A percentile compares a stretch with the other conserved stretches of the same genome.
Evolutionary conservation across 2,888 invertebrate species (phyloP).

Genomic region (Xanthorhoe designata): DNA sequence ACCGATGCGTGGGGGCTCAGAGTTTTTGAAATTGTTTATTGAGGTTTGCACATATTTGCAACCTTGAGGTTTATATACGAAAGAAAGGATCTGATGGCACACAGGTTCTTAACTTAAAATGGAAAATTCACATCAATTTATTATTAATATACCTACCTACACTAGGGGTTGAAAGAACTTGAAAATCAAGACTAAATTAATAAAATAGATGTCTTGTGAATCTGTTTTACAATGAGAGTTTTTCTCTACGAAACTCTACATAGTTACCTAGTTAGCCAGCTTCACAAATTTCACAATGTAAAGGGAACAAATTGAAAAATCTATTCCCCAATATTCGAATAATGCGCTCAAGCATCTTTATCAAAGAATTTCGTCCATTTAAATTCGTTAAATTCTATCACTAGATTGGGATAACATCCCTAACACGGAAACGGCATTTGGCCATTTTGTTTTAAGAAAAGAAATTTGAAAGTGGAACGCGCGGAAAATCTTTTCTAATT

Average conservation of each 20-base stretch:
- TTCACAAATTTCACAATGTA: slow-evolving; percentile 47
- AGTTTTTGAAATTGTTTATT: slow-evolving; percentile 46
- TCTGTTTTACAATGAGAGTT: no score
- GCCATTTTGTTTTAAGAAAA: slow-evolving; percentile 43
- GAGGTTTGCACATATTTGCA: slow-evolving; percentile 18
- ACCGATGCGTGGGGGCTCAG: slow-evolving; percentile 60
- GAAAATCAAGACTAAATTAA: no score
- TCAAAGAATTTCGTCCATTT: slow-evolving; percentile 75
- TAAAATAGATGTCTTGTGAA: no score
- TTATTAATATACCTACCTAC: no score
- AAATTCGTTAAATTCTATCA: slow-evolving; percentile 64
- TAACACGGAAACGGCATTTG: slow-evolving; percentile 38
- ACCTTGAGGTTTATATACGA: slow-evolving; percentile 10
- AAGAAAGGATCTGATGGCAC: background rate
- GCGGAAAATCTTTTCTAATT: slow-evolving; percentile 28
- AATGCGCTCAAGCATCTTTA: slow-evolving; percentile 62
- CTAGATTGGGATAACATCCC: slow-evolving; percentile 27
- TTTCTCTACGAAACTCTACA: no score
- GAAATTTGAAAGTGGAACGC: slow-evolving; percentile 31
- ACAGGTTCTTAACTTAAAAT: background rate
- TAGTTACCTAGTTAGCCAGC: background rate
- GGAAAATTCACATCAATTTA: no score
- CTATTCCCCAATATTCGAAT: slow-evolving; percentile 65
- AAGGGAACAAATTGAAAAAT: slow-evolving; percentile 78
- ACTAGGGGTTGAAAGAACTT: no score